These are phyloP conservation scores for Pedicia rivosa DNA, from an alignment of 2,888 invertebrate species.

Conservation along the genomic window DNA sequence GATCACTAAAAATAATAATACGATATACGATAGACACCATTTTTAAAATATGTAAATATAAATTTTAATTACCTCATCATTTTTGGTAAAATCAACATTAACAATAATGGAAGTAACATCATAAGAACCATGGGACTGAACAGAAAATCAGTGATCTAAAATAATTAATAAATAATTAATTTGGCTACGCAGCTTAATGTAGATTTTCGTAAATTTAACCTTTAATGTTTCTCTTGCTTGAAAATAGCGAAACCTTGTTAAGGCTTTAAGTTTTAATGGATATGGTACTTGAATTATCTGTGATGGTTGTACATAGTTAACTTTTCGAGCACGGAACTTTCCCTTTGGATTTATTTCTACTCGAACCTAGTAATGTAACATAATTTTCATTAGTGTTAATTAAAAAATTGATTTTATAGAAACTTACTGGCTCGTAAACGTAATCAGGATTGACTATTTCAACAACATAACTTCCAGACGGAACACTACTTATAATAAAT, in stretches of 20 bases:
- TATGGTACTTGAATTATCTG: constrained; percentile 83
- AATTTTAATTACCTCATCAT: too few relatives aligned
- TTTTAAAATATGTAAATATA: too few relatives aligned
- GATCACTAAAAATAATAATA: too few relatives aligned
- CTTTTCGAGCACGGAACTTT: constrained; percentile 85
- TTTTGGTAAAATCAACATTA: constrained; percentile 87
- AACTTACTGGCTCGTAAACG: constrained; percentile 69
- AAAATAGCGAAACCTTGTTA: constrained; percentile 73
- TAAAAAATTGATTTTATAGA: not conserved
- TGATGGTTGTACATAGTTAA: constrained; percentile 85
- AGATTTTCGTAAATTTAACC: too few relatives aligned
- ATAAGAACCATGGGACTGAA: constrained; percentile 97
- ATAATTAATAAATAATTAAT: not conserved
- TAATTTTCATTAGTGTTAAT: too few relatives aligned
- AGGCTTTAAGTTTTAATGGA: constrained; percentile 75
- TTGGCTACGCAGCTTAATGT: not conserved
- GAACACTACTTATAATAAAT: constrained; percentile 75
- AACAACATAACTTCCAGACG: constrained; percentile 84
- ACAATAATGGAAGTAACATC: constrained; percentile 84
- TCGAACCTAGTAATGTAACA: constrained; percentile 29
- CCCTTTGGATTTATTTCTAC: constrained; percentile 97
- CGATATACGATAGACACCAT: too few relatives aligned
- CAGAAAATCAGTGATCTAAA: constrained; percentile 72
- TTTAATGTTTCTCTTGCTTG: constrained; percentile 93
- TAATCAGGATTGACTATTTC: constrained; percentile 85